Base-by-base conservation (phyloP, 2,797 vertebrate species). In the Characodon lateralis region DNA sequence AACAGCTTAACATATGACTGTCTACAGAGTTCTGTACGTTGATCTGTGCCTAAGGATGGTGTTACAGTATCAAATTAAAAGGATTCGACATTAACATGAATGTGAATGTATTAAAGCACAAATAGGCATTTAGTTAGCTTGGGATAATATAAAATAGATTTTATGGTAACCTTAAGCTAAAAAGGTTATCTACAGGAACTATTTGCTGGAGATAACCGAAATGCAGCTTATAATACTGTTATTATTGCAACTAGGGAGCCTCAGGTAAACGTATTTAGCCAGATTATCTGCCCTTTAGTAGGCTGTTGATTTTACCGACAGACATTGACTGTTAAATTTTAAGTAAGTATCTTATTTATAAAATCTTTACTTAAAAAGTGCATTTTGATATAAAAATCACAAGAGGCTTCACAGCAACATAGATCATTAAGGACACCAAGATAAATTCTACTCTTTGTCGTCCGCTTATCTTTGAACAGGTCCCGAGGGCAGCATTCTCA, bases 1-100 rank as follows among this genome's bases (percentile, higher is more conserved):
- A 73, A 50, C 56, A 76, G 63, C 70, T 48, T 55, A 77, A 76
- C 69, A 50, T 6, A 26, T 20, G n/a, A n/a, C 46, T 51, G 63
- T 41, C 28, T 39, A 22, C 18, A 51, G 43, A 77, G 56, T n/a
- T 77, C 41, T 58, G 22, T 56, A 26, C 43, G 24, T 58, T 48
- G 58, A 58, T 39, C 31, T 2, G 26, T 65, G 13, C n/a, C 28
- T 20, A n/a, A 41, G 46, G 51, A 18, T 5, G 41, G 31, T n/a
- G 6, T 76, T 50, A 58, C 6, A 26, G 39, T 53, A 39, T 55
- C 8, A 68, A 55, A 51, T 55, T 20, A 18, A 10, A 18, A 9
- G 46, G 16, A 26, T 41, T 53, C 12, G 20, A 14, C 26, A n/a
- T 39, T 66, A 3, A 22, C 1, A n/a, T 56, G 2, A 46, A 8